Evolutionary conservation across 92 coral and sea anemone species (phyloP), one percentile per base, ranked within the genome.

Genomic region (Galaxea fascicularis): DNA sequence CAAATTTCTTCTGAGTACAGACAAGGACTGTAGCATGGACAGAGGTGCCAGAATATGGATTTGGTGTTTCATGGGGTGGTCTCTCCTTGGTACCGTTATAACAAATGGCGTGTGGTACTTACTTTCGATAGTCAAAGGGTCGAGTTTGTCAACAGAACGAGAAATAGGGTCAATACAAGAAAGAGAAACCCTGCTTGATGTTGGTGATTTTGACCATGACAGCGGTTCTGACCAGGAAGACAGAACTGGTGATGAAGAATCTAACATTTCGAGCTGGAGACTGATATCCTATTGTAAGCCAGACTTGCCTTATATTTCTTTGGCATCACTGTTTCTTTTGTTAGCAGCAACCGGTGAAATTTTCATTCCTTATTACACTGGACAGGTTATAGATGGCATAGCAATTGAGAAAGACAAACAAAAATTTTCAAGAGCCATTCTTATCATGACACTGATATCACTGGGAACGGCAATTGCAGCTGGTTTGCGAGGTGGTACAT

Each of bases 381-480:
- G 99, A 18, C 90, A 89, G 64, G 98, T 97, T 39, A 97, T 97
- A 35, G 98, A 97, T 86, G 92, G 98, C 29, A 97, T 97, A 62
- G 99, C 99, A 29, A 97, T 97, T 25, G 92, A 91, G 24, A 95
- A 91, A 84, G 92, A 97, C 85, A 89, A 63, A 29, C 84, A 77
- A 30, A 87, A 91, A 53, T 97, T 97, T 79, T 79, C 77, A 11
- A 84, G 57, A 24, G 78, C 98, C 0, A 94, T 97, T 70, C 31
- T 95, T 1, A 83, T 88, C 12, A 97, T 97, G 99, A 76, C 90
- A 18, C 46, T 91, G 47, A 93, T 97, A 45, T 92, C 96, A 7
- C 90, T 94, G 22, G 91, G 76, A 3, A 94, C 98, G 58, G 95
- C 99, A 0, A 73, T 97, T 29, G 85, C 91, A 35, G 92, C 99